Conservation (phyloP, 2,797 vertebrate species). For the Pelobates cultripes region DNA sequence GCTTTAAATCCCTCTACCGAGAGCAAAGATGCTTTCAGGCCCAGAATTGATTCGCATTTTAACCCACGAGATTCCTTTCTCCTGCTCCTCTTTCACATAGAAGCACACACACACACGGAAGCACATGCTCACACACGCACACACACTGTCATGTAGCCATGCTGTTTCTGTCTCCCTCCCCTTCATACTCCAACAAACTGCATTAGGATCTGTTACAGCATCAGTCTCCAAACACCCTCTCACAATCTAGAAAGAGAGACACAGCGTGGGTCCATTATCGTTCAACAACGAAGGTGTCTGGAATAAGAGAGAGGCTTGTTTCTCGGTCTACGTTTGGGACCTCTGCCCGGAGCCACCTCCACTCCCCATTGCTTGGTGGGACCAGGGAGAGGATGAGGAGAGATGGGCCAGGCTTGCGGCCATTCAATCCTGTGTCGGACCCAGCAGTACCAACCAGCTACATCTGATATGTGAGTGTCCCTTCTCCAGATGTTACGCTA, state of each 20-base stretch:
- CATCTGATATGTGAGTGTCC: conserved; percentile 84
- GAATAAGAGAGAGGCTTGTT: neutral
- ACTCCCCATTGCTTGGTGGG: conserved; percentile 47
- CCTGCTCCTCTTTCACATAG: neutral
- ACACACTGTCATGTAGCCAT: neutral
- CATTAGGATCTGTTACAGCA: conserved; percentile 60
- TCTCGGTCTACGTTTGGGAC: conserved; percentile 30
- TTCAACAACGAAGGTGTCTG: neutral
- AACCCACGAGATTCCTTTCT: conserved; percentile 9
- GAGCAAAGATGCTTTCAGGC: conserved; percentile 23
- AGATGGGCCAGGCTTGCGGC: conserved; percentile 96
- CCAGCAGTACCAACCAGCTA: conserved; percentile 82
- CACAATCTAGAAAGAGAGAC: conserved; percentile 37
- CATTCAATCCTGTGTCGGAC: conserved; percentile 96
- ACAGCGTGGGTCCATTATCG: conserved; percentile 31
- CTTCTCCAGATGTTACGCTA: conserved; percentile 19
- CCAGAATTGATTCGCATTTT: conserved; percentile 20
- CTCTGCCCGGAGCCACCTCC: neutral
- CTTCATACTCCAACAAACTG: conserved; percentile 59
- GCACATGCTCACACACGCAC: neutral
- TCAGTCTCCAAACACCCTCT: conserved; percentile 49
- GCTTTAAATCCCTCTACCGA: neutral
- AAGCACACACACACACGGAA: neutral
- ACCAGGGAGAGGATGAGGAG: conserved; percentile 81
- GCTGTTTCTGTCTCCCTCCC: conserved; percentile 11